Evolutionary conservation across 2,888 invertebrate genomes (phyloP), one percentile per base, ranked within the genome.

Genomic region (Myopa testacea): DNA sequence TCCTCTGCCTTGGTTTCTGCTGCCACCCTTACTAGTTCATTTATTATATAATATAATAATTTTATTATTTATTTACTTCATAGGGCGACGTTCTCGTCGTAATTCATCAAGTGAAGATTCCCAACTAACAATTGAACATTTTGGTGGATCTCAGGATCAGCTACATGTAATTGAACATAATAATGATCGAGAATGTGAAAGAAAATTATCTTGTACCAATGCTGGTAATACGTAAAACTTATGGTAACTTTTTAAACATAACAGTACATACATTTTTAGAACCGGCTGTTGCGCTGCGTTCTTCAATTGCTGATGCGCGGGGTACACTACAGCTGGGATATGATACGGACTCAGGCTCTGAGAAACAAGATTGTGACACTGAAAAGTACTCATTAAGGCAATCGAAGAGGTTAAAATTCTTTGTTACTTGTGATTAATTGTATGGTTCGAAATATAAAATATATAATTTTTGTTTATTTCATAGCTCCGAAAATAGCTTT

Each of bases 141-240:
- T 97, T 89, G 96, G 97, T 69, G 97, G 97, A 78, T 95, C 95
- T 82, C 96, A 96, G 91, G 96, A 97, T 89, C 93, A 96, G 84
- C 89, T 96, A 83, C 95, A 95, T 90, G 95, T 95, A 87, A 93
- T 96, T 67, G 95, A 95, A 0, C 91, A 94, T 78, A 75, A 94
- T 78, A 75, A 94, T 0, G 96, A 96, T 89, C 85, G 87, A n/a
- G 88, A 87, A 68, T 82, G 86, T 50, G 90, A 84, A 60, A 81
- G 84, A 73, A 91, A 91, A 86, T 88, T 91, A 50, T 89, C 89
- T 8, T 88, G 84, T 82, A 85, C 87, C n/a, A 88, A 87, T 80
- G 84, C 87, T 79, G 87, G 88, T 87, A 78, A 80, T 83, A n/a
- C 4, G 10, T 62, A 62, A 26, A 76, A 67, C 3, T 10, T 16